These are phyloP conservation scores for Trichogramma evanescens DNA, from an alignment of 2,888 invertebrate species.

Conservation along the genomic window DNA sequence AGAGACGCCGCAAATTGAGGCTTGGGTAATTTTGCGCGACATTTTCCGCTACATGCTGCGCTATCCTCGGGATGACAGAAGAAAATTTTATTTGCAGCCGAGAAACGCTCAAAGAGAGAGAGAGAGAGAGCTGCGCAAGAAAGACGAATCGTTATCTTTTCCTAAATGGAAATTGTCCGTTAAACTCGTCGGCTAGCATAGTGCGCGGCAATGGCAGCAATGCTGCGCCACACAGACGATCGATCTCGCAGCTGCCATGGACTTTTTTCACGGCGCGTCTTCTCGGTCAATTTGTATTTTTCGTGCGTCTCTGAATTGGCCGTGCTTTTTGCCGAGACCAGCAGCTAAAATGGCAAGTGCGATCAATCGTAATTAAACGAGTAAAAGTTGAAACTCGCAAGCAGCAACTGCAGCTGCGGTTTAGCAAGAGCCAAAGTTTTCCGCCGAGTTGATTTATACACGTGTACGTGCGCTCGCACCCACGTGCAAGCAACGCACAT, in stretches of 20 bases:
- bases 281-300: no score
- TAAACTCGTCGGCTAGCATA: no score
- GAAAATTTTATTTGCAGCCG: no score
- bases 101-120: no score
- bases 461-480: neutral
- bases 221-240: neutral
- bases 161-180: constrained; percentile 10
- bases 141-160: constrained; percentile 7
- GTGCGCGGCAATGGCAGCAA: no score
- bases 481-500: no score
- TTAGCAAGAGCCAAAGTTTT: neutral
- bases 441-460: neutral
- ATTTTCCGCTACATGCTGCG: neutral
- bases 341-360: no score
- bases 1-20: constrained; percentile 7
- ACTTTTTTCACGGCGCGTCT: no score
- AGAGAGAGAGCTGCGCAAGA: neutral
- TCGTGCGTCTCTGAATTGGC: no score
- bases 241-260: neutral
- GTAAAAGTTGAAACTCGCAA: constrained; percentile 2
- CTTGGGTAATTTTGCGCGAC: constrained; percentile 8
- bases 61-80: no score
- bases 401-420: no score
- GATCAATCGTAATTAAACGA: neutral
- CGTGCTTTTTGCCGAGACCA: no score